phyloP scores from a whole-genome alignment of 2,113 vertebrate genomes.

The Xyliphius kryptos region DNA sequence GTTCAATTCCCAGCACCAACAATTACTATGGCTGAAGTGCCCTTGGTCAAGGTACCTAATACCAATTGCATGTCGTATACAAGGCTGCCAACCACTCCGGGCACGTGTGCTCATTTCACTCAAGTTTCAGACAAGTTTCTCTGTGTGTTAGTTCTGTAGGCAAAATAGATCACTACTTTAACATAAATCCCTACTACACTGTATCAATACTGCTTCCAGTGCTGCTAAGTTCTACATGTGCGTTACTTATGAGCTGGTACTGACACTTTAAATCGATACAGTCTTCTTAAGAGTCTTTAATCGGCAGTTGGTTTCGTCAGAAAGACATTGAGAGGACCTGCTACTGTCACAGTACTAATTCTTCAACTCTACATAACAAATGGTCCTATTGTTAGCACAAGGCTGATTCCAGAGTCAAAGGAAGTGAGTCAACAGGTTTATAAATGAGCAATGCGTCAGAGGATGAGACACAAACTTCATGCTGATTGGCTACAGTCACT shows the following conservation, averaged over 20 bases:
- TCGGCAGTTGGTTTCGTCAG: slow-evolving; percentile 35
- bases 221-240: background rate
- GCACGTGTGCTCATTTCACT: too few species aligned
- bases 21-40: too few species aligned
- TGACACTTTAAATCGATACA: slow-evolving; percentile 10
- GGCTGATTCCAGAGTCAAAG: slow-evolving; percentile 17
- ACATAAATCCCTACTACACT: too few species aligned
- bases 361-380: slow-evolving; percentile 30
- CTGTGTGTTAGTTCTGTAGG: too few species aligned
- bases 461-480: slow-evolving; percentile 15
- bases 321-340: slow-evolving; percentile 20
- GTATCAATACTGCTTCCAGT: too few species aligned
- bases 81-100: too few species aligned
- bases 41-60: too few species aligned
- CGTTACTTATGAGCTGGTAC: slow-evolving; percentile 7
- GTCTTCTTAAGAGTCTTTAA: background rate
- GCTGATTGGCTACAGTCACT: slow-evolving; percentile 11
- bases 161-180: too few species aligned
- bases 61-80: too few species aligned
- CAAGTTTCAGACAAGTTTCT: too few species aligned
- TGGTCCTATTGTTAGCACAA: slow-evolving; percentile 27
- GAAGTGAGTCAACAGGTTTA: slow-evolving; percentile 35
- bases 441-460: slow-evolving; percentile 10
- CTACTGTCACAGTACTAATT: slow-evolving; percentile 28
- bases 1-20: too few species aligned